Conservation (phyloP, 2,888 invertebrate genomes). For the Drosophila setosimentum region DNA sequence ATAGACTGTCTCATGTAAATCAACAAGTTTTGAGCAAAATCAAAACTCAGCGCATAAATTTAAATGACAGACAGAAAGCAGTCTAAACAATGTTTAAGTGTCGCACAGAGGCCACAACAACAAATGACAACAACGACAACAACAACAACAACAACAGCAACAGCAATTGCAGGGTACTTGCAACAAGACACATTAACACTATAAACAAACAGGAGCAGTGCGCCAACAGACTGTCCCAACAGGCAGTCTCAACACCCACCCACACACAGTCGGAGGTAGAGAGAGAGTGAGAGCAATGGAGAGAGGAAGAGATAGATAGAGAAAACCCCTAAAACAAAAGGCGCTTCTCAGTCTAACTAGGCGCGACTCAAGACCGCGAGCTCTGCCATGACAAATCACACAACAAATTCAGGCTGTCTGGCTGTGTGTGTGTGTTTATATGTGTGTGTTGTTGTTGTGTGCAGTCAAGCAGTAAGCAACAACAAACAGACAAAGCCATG, state of each 20-base stretch:
- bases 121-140: background rate
- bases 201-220: slow-evolving; percentile 22
- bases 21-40: slow-evolving; percentile 61
- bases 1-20: slow-evolving; percentile 34
- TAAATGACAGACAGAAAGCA: slow-evolving; percentile 28
- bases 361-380: slow-evolving; percentile 51
- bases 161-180: slow-evolving; percentile 23
- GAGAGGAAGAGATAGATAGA: background rate
- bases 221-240: slow-evolving; percentile 17
- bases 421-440: slow-evolving; percentile 25
- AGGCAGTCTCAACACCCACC: slow-evolving; percentile 4
- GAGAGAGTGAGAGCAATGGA: background rate
- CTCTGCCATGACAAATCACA: slow-evolving; percentile 66
- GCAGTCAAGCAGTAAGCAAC: slow-evolving; percentile 59
- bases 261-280: background rate
- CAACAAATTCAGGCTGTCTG: slow-evolving; percentile 30
- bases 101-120: slow-evolving; percentile 7
- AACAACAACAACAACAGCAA: background rate
- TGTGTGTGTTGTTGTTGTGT: slow-evolving; percentile 39
- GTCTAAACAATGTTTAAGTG: slow-evolving; percentile 27
- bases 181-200: slow-evolving; percentile 64
- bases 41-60: slow-evolving; percentile 54
- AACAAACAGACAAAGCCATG: slow-evolving; percentile 15
- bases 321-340: slow-evolving; percentile 25
- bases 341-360: slow-evolving; percentile 18